Evolutionary conservation across 2,888 invertebrate species (phyloP), one percentile per base, ranked within the genome.

Genomic region (Acleris cristana): DNA sequence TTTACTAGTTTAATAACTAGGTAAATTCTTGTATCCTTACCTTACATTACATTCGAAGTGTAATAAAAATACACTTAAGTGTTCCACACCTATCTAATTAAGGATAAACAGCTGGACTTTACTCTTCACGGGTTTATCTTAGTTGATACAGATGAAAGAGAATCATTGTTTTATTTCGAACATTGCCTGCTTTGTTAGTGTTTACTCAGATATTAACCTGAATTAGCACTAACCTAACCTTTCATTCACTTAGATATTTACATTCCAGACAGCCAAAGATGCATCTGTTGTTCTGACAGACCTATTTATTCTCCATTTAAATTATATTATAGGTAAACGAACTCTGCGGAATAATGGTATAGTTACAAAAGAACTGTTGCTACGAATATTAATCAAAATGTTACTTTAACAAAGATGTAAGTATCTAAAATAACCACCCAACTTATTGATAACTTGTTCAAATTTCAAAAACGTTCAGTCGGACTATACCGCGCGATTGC

Each of bases 401-500:
- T 30, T 0, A 34, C 12, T 12, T 34, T 34, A 34, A 12, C 45
- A 5, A 16, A n/a, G 1, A n/a, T 45, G 14, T 45, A 45, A 48
- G 18, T 6, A 48, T 18, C 8, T n/a, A n/a, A 7, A 48, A 48
- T 1, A 5, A 18, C 7, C 6, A 8, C 48, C 18, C 18, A 18
- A 5, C 18, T 14, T 14, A 4, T 14, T 14, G 14, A 40, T 14
- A 18, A 21, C 21, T 19, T 10, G 4, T 56, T n/a, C 56, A 67
- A 54, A 70, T 75, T 71, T 77, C 79, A 76, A 74, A 73, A 71
- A 71, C 60, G 71, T 72, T 73, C 70, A 75, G 77, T 77, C 76
- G 60, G 65, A 73, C 71, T 72, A 74, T 72, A 75, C 69, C 72
- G 71, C 69, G 69, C 77, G 76, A 80, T 84, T 81, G 83, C 83